Evolutionary conservation across 2,888 invertebrate species (phyloP).

Genomic region (Pachycephus smyrnensis): DNA sequence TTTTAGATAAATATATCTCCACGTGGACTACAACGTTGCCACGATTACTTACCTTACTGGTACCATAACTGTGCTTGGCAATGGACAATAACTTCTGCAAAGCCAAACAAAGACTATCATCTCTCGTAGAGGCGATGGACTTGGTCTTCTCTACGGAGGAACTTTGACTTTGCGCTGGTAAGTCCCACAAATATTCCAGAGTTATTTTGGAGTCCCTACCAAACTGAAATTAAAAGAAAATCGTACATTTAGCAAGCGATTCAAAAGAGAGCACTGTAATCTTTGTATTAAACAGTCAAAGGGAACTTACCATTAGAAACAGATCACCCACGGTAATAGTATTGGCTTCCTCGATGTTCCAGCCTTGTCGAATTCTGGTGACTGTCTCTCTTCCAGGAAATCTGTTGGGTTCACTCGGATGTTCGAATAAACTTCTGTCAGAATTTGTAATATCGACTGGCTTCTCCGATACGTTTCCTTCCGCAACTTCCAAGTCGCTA

Average conservation of each 20-base stretch:
- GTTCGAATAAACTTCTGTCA: constrained; percentile 42
- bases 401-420: constrained; percentile 47
- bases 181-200: constrained; percentile 85
- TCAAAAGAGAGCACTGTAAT: constrained; percentile 20
- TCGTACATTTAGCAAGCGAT: neutral
- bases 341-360: constrained; percentile 82
- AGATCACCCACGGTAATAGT: constrained; percentile 90
- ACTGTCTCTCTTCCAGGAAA: constrained; percentile 66
- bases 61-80: constrained; percentile 66
- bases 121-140: constrained; percentile 31
- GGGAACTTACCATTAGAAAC: constrained; percentile 81
- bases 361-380: constrained; percentile 72
- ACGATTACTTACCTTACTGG: constrained; percentile 59
- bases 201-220: constrained; percentile 80
- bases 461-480: constrained; percentile 65
- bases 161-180: constrained; percentile 41
- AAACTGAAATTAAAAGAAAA: constrained; percentile 68
- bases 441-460: constrained; percentile 59
- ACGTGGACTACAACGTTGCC: constrained; percentile 6
- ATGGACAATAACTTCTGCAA: constrained; percentile 66
- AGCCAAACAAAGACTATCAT: constrained; percentile 55
- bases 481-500: constrained; percentile 70
- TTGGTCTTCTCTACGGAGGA: constrained; percentile 25
- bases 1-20: neutral
- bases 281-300: constrained; percentile 9